These are phyloP conservation scores for Elymnias hypermnestra DNA, from an alignment of 1,140 invertebrate species.

Conservation along the genomic window DNA sequence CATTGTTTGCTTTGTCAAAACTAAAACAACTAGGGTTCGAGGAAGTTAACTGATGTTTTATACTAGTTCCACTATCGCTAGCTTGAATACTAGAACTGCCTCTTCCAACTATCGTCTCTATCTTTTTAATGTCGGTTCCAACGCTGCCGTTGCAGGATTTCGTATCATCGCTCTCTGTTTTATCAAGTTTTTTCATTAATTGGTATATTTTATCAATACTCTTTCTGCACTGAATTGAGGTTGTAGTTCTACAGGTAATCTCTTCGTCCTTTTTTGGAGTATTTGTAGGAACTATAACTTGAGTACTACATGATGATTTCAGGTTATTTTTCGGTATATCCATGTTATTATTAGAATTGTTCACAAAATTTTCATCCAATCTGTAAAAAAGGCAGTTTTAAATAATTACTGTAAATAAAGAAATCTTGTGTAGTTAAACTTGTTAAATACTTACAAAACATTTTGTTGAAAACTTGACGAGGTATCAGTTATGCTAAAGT, in stretches of 20 bases:
- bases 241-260: constrained; percentile 18
- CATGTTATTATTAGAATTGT: too few relatives aligned
- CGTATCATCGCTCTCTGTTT: constrained; percentile 12
- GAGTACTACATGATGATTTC: constrained; percentile 2
- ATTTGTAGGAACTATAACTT: constrained; percentile 29
- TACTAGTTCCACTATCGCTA: constrained; percentile 50
- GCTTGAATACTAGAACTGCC: constrained; percentile 25
- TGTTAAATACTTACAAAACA: constrained; percentile 14
- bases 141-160: constrained; percentile 13
- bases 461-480: constrained; percentile 14
- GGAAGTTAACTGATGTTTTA: constrained; percentile 43
- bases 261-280: constrained; percentile 18
- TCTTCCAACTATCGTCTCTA: not conserved
- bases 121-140: constrained; percentile 9
- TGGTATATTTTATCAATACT: constrained; percentile 61
- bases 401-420: not conserved
- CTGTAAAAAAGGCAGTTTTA: constrained; percentile 2
- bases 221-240: constrained; percentile 44
- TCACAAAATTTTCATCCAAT: constrained; percentile 6
- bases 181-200: constrained; percentile 45
- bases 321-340: constrained; percentile 10
- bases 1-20: constrained; percentile 29
- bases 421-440: too few relatives aligned
- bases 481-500: constrained; percentile 18
- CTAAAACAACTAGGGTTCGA: constrained; percentile 46